Conservation (phyloP, 2,888 invertebrate genomes). For the Eulithis testata region DNA sequence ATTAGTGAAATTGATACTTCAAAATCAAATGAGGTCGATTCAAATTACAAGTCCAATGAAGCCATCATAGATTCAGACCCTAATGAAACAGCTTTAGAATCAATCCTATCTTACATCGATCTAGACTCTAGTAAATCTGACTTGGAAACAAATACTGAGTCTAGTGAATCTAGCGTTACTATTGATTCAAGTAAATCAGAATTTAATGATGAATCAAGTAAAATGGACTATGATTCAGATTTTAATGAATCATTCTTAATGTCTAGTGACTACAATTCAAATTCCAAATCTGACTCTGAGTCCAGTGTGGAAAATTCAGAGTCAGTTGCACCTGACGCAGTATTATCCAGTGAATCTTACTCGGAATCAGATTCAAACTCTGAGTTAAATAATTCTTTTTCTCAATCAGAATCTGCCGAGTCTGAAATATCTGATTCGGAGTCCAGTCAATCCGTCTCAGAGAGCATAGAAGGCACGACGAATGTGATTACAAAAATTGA, state of each 20-base stretch:
- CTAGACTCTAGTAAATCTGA: background rate
- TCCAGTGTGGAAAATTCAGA: background rate
- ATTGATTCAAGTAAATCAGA: background rate
- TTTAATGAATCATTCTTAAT: background rate
- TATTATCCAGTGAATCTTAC: background rate
- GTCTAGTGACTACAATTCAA: background rate
- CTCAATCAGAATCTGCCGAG: background rate
- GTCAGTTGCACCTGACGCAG: background rate
- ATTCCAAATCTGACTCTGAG: background rate
- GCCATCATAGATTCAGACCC: background rate
- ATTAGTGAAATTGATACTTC: background rate
- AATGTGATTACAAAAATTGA: background rate
- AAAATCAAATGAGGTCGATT: background rate
- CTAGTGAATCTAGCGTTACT: background rate
- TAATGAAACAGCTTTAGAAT: background rate
- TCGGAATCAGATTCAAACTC: conserved; percentile 3
- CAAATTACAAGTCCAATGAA: background rate
- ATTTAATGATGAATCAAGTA: background rate
- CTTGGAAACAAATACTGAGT: background rate
- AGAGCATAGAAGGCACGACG: background rate
- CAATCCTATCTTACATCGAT: background rate
- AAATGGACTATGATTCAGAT: background rate
- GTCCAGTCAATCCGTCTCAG: background rate
- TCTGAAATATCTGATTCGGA: background rate
- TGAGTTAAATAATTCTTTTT: background rate